Conservation (phyloP, 1,140 invertebrate species). For the Papilio polytes region DNA sequence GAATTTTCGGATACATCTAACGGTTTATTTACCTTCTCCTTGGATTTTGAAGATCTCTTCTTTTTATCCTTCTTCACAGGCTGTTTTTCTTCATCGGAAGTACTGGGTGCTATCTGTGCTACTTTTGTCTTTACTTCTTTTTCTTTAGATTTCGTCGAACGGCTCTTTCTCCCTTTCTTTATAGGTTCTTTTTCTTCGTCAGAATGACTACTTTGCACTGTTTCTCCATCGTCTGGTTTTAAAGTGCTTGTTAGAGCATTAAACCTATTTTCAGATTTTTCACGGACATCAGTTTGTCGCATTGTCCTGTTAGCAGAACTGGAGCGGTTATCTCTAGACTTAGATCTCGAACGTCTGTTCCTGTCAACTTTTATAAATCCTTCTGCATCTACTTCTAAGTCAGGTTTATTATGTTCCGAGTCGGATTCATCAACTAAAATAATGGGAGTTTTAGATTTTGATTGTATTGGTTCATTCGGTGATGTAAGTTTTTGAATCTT, state of each 20-base stretch:
- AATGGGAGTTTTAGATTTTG: conserved; percentile 61
- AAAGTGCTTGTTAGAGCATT: conserved; percentile 60
- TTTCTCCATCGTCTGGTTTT: conserved; percentile 56
- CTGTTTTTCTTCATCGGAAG: conserved; percentile 61
- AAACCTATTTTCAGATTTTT: conserved; percentile 76
- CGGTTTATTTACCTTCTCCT: conserved; percentile 52
- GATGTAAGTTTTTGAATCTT: conserved; percentile 48
- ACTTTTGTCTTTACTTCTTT: conserved; percentile 57
- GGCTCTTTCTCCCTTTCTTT: conserved; percentile 60
- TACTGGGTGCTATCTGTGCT: conserved; percentile 45
- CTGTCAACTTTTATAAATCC: conserved; percentile 79
- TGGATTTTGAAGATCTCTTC: conserved; percentile 65
- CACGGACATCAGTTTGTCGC: conserved; percentile 49
- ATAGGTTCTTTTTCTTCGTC: conserved; percentile 54
- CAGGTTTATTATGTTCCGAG: conserved; percentile 55
- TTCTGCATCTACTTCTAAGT: conserved; percentile 69
- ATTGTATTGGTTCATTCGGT: conserved; percentile 36
- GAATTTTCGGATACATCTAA: conserved; percentile 41
- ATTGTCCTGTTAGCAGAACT: conserved; percentile 52
- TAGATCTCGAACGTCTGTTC: conserved; percentile 75
- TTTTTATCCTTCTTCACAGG: conserved; percentile 68
- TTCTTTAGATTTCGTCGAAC: conserved; percentile 66
- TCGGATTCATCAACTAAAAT: conserved; percentile 77
- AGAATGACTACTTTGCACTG: conserved; percentile 46
- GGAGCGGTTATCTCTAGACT: conserved; percentile 71